Evolutionary conservation across 2,797 vertebrate genomes (phyloP), one percentile per base, ranked within the genome.

Genomic region (Steatocranus sp.): DNA sequence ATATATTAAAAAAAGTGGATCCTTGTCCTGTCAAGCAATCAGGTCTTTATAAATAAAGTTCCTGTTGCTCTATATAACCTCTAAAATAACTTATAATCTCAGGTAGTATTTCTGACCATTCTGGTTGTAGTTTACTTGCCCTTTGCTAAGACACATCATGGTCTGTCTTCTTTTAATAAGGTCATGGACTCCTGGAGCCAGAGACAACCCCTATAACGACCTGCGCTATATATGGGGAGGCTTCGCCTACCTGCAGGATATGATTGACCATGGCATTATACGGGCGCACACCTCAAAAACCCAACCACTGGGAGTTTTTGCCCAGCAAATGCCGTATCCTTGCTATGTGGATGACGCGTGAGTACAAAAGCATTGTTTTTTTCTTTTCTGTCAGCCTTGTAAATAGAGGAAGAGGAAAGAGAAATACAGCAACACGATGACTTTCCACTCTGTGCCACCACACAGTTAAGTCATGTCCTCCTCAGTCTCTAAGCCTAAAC

Each of bases 241-340:
- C 81, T 99, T 99, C 38, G 89, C 97, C 82, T 99, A 99, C 89
- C 94, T 99, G 82, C 97, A 99, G 91, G 98, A 99, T 61, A 97
- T 99, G 88, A 91, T 99, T 43, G 98, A 99, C 86, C 97, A 97
- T 8, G 98, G 96, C 2, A 97, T 99, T 86, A 96, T 98, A 81
- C 95, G 95, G 54, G 82, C 89, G 2, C 96, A 97, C 46, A 98
- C 98, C 0, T 95, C 97, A 51, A 93, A 93, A 0, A 93, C 93
- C 84, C 97, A 97, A 89, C 96, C 96, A n/a, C 97, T 97, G 0
- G 98, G 98, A 1, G 96, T 99, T 83, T 99, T 97, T 18, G 88
- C 96, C 66, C 99, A 99, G 89, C 98, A 99, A 93, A 99, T 99
- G 97, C 98, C 98, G 1, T 99, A 99, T 79, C 99, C 98, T 0